Evolutionary conservation across 2,888 invertebrate species (phyloP).

Genomic region (Halocaridina rubra): DNA sequence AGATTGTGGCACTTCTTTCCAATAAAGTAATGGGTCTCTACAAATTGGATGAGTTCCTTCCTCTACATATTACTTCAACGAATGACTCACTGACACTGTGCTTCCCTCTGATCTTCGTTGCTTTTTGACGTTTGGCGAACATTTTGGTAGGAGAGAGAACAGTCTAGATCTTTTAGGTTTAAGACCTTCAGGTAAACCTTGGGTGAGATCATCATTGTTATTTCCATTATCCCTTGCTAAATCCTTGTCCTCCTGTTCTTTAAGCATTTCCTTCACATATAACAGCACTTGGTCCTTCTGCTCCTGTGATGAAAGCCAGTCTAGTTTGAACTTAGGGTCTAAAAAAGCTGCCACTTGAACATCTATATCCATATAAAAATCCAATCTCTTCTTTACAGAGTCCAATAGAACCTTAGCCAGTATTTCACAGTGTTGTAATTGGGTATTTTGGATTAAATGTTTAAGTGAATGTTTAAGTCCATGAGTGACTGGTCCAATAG

Average conservation of each 20-base stretch:
- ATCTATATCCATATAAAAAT: neutral
- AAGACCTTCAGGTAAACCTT: neutral
- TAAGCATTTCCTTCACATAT: neutral
- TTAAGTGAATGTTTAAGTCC: neutral
- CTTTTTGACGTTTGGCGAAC: neutral
- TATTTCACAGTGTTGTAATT: neutral
- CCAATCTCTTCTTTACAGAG: neutral
- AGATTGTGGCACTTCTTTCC: neutral
- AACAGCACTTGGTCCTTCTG: neutral
- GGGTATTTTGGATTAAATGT: neutral
- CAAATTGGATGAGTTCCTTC: neutral
- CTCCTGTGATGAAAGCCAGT: neutral
- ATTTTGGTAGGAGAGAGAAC: neutral
- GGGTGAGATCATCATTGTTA: neutral
- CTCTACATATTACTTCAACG: neutral
- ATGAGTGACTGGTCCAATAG: neutral
- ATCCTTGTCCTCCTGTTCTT: neutral
- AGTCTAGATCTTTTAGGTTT: neutral
- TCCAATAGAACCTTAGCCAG: neutral
- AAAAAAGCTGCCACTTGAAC: neutral
- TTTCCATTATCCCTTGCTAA: neutral
- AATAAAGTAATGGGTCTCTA: neutral
- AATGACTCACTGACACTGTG: neutral
- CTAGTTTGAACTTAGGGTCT: neutral
- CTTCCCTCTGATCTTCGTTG: neutral